Percentiles rank a stretch among this genome's conserved stretches.
Conservation (phyloP, 2,113 vertebrate species). For the Oryzias curvinotus region DNA sequence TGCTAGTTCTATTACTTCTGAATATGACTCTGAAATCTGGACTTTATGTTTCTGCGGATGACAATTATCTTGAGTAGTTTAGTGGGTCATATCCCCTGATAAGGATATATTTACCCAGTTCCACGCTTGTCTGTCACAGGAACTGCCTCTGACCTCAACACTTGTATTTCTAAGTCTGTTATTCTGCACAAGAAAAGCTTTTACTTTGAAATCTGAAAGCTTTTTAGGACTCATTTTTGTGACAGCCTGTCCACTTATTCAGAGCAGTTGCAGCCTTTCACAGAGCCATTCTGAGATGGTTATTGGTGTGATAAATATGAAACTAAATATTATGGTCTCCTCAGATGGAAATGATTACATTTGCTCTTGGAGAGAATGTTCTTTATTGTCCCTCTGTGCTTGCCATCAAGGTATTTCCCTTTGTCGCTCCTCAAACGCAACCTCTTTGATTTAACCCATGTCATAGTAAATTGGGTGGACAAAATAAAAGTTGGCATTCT, state of each 20-base stretch:
- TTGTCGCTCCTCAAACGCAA: too few relatives aligned
- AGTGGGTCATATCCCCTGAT: conserved; percentile 32
- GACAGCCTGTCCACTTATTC: background rate
- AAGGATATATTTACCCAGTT: conserved; percentile 46
- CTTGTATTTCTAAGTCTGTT: conserved; percentile 27
- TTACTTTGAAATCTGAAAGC: background rate
- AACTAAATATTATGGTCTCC: background rate
- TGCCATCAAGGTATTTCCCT: too few relatives aligned
- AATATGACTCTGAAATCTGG: conserved; percentile 25
- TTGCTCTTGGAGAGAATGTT: too few relatives aligned
- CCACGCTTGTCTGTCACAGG: conserved; percentile 40
- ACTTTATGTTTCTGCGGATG: conserved; percentile 17
- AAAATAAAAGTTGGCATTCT: conserved; percentile 8
- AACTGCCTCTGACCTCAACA: conserved; percentile 34
- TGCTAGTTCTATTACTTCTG: conserved; percentile 12
- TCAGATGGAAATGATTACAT: background rate
- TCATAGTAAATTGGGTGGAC: conserved; percentile 1
- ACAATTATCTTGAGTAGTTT: conserved; percentile 55
- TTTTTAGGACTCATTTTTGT: conserved; percentile 1
- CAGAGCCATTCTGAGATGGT: background rate
- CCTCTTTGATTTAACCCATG: too few relatives aligned
- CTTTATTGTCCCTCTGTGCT: too few relatives aligned
- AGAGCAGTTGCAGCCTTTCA: background rate
- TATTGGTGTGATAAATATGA: background rate
- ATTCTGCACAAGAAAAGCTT: conserved; percentile 11